These are phyloP conservation scores for Pelochelys cantorii DNA, from an alignment of 2,797 vertebrate species.

Conservation along the genomic window DNA sequence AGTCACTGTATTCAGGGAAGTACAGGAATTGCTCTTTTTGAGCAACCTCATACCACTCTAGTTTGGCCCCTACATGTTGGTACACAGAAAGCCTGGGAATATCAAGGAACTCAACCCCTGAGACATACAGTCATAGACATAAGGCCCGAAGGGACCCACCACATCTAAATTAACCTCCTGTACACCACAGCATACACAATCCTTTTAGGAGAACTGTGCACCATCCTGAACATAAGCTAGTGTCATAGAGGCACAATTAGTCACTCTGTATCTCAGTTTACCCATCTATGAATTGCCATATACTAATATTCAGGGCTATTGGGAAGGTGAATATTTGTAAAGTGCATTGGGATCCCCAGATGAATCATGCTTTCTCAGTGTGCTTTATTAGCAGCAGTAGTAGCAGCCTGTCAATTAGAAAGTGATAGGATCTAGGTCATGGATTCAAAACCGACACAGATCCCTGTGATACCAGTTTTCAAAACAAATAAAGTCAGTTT, in stretches of 20 bases:
- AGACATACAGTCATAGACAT: not conserved
- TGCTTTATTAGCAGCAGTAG: too few relatives aligned
- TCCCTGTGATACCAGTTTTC: not conserved
- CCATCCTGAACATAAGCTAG: not conserved
- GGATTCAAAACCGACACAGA: rapidly evolving
- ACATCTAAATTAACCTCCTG: not conserved
- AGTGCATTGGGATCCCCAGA: not conserved
- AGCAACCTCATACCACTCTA: not conserved
- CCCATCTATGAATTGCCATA: not conserved
- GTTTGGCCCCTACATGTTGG: not conserved
- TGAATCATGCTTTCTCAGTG: not conserved
- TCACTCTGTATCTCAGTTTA: rapidly evolving
- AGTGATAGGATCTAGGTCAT: not conserved
- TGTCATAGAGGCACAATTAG: not conserved
- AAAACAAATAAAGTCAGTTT: not conserved
- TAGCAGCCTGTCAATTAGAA: not conserved
- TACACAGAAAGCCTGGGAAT: not conserved
- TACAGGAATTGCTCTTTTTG: not conserved
- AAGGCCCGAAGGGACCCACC: not conserved
- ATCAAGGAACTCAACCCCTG: not conserved
- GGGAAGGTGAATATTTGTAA: not conserved
- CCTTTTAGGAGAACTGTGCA: not conserved
- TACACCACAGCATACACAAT: not conserved
- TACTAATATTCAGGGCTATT: not conserved
- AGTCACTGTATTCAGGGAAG: not conserved